Evolutionary conservation across 53 echinoderm and acorn worm genomes (phyloP).

Genomic region (Stichopus horrens): DNA sequence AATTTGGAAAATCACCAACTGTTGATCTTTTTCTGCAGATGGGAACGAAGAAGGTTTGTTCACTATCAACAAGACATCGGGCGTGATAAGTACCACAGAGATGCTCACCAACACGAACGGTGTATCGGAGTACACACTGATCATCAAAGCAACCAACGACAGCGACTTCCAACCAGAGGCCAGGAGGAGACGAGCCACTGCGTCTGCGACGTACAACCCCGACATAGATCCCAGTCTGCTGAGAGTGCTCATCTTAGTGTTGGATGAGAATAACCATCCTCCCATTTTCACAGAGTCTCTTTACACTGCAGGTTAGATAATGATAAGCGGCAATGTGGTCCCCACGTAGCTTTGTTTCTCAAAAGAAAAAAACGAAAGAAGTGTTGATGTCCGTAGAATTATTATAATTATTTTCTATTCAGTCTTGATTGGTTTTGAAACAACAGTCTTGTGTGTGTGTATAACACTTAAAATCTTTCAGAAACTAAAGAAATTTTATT

Average conservation of each 20-base stretch:
- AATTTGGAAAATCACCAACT: too few relatives aligned
- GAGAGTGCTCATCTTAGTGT: constrained; percentile 50
- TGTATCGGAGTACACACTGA: constrained; percentile 26
- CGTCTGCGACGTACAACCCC: neutral
- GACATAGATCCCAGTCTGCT: neutral
- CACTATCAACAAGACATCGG: constrained; percentile 48
- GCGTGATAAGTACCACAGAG: constrained; percentile 45
- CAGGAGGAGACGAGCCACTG: neutral
- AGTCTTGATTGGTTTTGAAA: too few relatives aligned
- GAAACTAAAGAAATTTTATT: too few relatives aligned
- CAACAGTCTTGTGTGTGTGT: too few relatives aligned
- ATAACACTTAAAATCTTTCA: too few relatives aligned
- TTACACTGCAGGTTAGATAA: constrained; percentile 63
- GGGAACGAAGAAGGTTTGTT: constrained; percentile 64
- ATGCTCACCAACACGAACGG: constrained; percentile 50
- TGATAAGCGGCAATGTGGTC: too few relatives aligned
- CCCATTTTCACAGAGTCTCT: constrained; percentile 48
- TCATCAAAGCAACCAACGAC: constrained; percentile 65
- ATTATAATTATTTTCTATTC: neutral
- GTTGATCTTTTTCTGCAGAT: constrained; percentile 39
- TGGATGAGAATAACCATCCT: constrained; percentile 62
- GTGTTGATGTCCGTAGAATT: too few relatives aligned
- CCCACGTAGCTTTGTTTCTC: neutral
- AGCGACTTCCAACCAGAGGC: constrained; percentile 28
- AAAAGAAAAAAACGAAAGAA: neutral